Evolutionary conservation across 2,113 vertebrate species (phyloP), one percentile per base, ranked within the genome.

Genomic region (Opisthocomus hoazin): DNA sequence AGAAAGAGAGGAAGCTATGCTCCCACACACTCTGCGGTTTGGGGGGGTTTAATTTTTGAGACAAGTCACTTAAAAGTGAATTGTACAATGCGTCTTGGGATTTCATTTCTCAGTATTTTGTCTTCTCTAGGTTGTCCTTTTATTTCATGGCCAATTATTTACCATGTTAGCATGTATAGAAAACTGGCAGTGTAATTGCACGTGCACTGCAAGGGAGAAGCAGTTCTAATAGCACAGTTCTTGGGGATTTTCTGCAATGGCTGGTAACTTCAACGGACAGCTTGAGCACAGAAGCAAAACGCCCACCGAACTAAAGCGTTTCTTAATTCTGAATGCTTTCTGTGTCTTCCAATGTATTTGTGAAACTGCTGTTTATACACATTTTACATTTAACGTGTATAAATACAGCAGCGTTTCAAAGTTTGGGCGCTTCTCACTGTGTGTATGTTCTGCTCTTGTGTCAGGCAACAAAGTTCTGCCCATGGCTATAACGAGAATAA

Each of bases 401-500:
- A n/a, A n/a, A n/a, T 29, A 21, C 70, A 5, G 9, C 11, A 19
- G 2, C 76, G 26, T 30, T 71, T 65, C 84, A 53, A 75, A 92
- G 32, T 29, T 37, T 41, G 45, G 9, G 13, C 11, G 24, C 41
- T 74, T 36, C 95, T 89, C 66, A 34, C 73, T 60, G 70, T 18
- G 9, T 21, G 37, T 14, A 73, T 79, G 51, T 64, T 87, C 74
- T 71, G 54, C 34, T 56, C 13, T 3, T 37, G 7, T 6, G 41
- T 45, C 80, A 68, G 69, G 71, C 79, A 97, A 95, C 96, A 89
- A 96, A 82, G 12, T 87, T 96, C 84, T 92, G 39, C 94, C 96
- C 95, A 89, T 56, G 76, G 69, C 58, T 91, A 56, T 86, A 85
- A 95, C 79, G 92, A 94, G 78, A 93, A 94, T 64, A 95, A 96